Base-by-base conservation (phyloP, 2,797 vertebrate species). In the Galaxias olidus region DNA sequence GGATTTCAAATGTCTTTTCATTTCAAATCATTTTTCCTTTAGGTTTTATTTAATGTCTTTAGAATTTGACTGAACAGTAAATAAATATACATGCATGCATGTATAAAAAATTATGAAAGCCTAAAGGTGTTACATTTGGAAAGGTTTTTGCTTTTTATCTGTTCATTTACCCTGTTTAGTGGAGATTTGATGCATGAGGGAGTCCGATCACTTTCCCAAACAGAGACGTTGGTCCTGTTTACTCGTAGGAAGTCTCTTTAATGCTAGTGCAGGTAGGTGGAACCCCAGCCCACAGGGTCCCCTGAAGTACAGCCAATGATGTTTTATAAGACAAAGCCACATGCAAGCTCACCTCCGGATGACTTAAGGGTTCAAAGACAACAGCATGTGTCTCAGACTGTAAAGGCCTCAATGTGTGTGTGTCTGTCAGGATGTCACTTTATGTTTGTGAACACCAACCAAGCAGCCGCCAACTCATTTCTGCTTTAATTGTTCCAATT, bases 381-480 rank as follows among this genome's bases (percentile, higher is more conserved):
- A 52, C 48, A 54, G 60, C 13, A 14, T 46, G 59, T 20, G 46
- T 59, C 58, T 18, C 40, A 20, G 48, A 71, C 47, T 18, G 48
- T 64, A 59, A 66, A 50, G 42, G 46, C 41, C 10, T 41, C 7
- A 7, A 17, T 15, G 30, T 44, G 47, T 15, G 65, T 64, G 56
- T 72, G 53, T 47, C 51, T 51, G 58, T 59, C 53, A 12, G 53
- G 61, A 52, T 63, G 55, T 66, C 70, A 60, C 55, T 64, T 20
- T 9, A 18, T 41, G 43, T 19, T 19, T 41, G 15, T 9, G 14
- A 17, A 15, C 17, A 5, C 17, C 17, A 46, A 15, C 41, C 56
- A 43, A 19, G 66, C 44, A 43, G 46, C 47, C 18, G 49, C 17
- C 53, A 43, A 19, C 61, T 45, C 13, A 43, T 47, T 18, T 48